These are phyloP conservation scores for Pocota personata DNA, from an alignment of 2,888 invertebrate genomes.

Conservation along the genomic window DNA sequence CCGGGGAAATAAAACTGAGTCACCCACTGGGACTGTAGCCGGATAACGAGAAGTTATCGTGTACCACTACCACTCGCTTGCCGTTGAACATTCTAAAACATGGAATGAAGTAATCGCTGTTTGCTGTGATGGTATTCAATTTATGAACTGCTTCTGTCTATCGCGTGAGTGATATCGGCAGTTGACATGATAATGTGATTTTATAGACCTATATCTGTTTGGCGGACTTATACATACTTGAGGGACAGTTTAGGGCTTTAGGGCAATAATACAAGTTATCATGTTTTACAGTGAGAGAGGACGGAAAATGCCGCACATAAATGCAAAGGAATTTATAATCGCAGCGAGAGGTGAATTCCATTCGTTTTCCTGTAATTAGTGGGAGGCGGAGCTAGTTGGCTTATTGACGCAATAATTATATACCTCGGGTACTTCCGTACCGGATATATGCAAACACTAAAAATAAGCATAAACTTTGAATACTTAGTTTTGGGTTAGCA, in stretches of 20 bases:
- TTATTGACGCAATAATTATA: slow-evolving; percentile 60
- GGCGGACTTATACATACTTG: not conserved
- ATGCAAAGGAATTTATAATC: slow-evolving; percentile 6
- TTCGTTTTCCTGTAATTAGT: slow-evolving; percentile 32
- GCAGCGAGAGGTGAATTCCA: not conserved
- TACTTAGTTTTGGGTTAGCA: slow-evolving; percentile 6
- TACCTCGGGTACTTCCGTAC: slow-evolving; percentile 17
- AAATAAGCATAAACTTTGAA: slow-evolving; percentile 34
- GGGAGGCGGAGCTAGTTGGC: not conserved
- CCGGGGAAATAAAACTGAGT: slow-evolving; percentile 40
- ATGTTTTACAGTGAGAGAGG: not conserved
- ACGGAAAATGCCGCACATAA: not conserved
- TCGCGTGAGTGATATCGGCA: slow-evolving; percentile 53
- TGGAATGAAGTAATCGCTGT: slow-evolving; percentile 16
- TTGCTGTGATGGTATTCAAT: slow-evolving; percentile 36
- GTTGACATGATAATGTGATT: slow-evolving; percentile 53
- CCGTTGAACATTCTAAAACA: not conserved
- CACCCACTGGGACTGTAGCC: not conserved
- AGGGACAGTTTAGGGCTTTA: slow-evolving; percentile 17
- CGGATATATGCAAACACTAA: slow-evolving; percentile 52
- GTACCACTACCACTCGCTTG: not conserved
- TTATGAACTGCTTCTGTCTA: slow-evolving; percentile 30
- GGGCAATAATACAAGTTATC: not conserved
- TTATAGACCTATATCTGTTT: not conserved
- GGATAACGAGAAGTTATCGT: slow-evolving; percentile 47